Evolutionary conservation across 2,888 invertebrate genomes (phyloP).

Genomic region (Allolobophora icterica): DNA sequence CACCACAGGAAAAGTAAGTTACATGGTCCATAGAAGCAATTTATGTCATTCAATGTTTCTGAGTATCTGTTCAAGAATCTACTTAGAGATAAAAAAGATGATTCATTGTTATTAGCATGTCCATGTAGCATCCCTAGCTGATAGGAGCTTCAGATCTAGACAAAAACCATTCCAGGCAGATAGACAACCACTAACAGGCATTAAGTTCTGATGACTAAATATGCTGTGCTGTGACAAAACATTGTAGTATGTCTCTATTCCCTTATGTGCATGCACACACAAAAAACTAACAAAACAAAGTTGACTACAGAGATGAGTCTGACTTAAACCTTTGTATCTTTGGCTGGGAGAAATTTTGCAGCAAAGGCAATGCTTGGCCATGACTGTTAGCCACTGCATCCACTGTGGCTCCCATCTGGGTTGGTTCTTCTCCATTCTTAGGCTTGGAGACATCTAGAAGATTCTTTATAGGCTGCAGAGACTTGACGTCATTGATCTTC

Average conservation of each 20-base stretch:
- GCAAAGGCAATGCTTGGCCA: neutral
- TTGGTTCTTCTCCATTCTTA: neutral
- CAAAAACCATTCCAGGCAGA: neutral
- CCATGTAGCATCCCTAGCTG: neutral
- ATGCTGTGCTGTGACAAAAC: neutral
- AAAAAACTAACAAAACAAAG: neutral
- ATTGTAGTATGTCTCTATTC: neutral
- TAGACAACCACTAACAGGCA: neutral
- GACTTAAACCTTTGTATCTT: neutral
- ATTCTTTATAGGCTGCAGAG: conserved; percentile 1
- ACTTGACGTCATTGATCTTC: conserved; percentile 18
- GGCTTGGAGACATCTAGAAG: neutral
- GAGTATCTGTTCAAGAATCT: neutral
- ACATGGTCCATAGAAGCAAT: neutral
- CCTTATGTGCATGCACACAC: neutral
- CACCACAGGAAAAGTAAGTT: neutral
- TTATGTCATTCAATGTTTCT: neutral
- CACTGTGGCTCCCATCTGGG: neutral
- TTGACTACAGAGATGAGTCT: neutral
- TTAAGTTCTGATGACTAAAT: neutral
- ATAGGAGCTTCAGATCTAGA: neutral
- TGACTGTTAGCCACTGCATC: neutral
- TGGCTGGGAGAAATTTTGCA: neutral
- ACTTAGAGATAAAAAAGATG: neutral
- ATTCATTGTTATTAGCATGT: neutral